phyloP scores from a whole-genome alignment of 2,113 vertebrate genomes.

The Scortum barcoo region DNA sequence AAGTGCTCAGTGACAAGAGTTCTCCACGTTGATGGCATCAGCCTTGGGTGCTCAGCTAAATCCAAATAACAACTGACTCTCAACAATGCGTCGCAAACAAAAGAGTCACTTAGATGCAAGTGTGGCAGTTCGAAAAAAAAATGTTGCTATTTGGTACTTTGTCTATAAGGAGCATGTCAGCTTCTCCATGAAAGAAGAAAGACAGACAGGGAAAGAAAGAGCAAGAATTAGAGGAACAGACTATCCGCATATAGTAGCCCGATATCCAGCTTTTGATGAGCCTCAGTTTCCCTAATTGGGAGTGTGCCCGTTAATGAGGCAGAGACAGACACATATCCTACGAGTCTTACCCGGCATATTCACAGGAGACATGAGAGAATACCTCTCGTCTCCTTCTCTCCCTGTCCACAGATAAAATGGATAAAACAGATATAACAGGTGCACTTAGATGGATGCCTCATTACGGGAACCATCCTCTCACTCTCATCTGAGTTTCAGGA shows the following conservation, averaged over 20 bases:
- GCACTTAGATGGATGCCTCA: constrained; percentile 64
- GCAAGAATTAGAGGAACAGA: constrained; percentile 1
- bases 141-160: background rate
- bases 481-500: constrained; percentile 61
- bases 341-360: constrained; percentile 51
- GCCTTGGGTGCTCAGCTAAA: constrained; percentile 44
- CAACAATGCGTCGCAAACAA: constrained; percentile 19
- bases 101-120: constrained; percentile 52
- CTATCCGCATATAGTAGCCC: background rate
- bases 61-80: constrained; percentile 52
- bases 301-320: constrained; percentile 60
- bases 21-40: constrained; percentile 39
- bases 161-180: background rate
- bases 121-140: constrained; percentile 31
- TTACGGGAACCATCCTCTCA: constrained; percentile 57
- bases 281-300: constrained; percentile 59
- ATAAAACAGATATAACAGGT: constrained; percentile 69
- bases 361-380: constrained; percentile 39
- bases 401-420: constrained; percentile 41
- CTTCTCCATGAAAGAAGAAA: constrained; percentile 14
- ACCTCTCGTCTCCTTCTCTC: constrained; percentile 17
- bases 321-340: constrained; percentile 46
- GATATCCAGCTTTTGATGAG: constrained; percentile 51
- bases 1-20: constrained; percentile 47
- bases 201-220: constrained; percentile 8